Base-by-base conservation (phyloP, 1,140 invertebrate species). In the Odontomachus brunneus region DNA sequence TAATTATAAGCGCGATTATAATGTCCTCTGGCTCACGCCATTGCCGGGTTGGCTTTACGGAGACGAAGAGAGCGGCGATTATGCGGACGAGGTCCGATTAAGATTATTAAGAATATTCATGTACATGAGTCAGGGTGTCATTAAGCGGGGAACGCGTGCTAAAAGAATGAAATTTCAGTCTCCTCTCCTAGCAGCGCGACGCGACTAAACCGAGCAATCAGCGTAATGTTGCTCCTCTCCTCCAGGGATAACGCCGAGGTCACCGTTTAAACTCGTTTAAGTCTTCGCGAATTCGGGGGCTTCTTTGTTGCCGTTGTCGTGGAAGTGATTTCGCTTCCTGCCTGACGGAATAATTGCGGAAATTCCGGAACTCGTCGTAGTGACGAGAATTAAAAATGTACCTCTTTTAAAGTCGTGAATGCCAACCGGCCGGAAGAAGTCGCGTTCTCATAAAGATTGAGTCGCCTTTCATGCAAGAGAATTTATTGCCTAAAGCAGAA, bases 31-130 rank as follows among this genome's bases (percentile, higher is more conserved):
- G 15, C 26, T 66, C 60, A 12, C 29, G 29, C 15, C 29, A 38
- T 51, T 78, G 49, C 24, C 65, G 22, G 51, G 38, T 22, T 44
- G 17, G 17, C 38, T 11, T 78, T 69, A 55, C 49, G 22, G 15
- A 44, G 75, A 71, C 53, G 75, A 66, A 62, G 17, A 44, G 74
- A 69, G 26, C 59, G 72, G 53, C 76, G 76, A 84, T 85, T 82
- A 85, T 78, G 82, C 74, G 82, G 82, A 87, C 84, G 85, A 87
- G 24, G 73, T 59, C 75, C 85, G 86, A 88, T 88, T 88, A 88
- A 88, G 87, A 81, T 85, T 83, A 85, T 88, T 88, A 88, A 88
- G 87, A 88, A 88, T 88, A 88, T 88, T 88, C 86, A 88, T 73
- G 87, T 88, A 88, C 69, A 60, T 88, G 87, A 88, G 86, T 88